phyloP scores from a whole-genome alignment of 2,888 invertebrate species.

The Lapara coniferarum region DNA sequence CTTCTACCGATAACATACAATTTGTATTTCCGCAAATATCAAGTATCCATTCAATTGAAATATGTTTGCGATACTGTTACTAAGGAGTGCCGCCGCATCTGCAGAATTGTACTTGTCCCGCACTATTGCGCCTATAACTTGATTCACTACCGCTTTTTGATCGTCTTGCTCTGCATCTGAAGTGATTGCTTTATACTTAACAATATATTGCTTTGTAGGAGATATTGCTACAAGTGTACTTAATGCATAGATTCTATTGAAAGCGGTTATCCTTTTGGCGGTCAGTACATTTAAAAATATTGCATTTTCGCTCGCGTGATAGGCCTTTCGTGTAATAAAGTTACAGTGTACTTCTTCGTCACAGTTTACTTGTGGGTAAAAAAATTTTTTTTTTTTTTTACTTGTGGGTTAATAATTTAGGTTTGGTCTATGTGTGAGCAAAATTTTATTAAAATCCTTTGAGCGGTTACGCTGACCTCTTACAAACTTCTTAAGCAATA shows the following conservation, averaged over 20 bases:
- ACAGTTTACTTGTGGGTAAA: too few relatives aligned
- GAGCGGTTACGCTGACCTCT: too few relatives aligned
- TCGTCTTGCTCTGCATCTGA: slow-evolving; percentile 51
- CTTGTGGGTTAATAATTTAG: too few relatives aligned
- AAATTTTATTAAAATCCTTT: too few relatives aligned
- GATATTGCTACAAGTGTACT: slow-evolving; percentile 14
- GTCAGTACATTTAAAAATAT: background rate
- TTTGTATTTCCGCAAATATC: background rate
- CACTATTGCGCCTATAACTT: slow-evolving; percentile 39
- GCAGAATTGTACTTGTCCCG: slow-evolving; percentile 41
- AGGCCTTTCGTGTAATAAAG: too few relatives aligned
- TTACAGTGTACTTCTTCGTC: too few relatives aligned
- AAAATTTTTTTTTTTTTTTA: too few relatives aligned
- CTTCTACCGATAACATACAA: background rate
- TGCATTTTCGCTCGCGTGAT: too few relatives aligned
- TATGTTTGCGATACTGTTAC: slow-evolving; percentile 5
- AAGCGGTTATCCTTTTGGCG: background rate
- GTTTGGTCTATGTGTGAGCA: too few relatives aligned
- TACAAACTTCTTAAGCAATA: too few relatives aligned
- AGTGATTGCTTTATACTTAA: slow-evolving; percentile 54
- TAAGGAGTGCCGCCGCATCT: slow-evolving; percentile 35
- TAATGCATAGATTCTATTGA: slow-evolving; percentile 17
- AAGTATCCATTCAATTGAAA: background rate
- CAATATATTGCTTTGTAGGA: slow-evolving; percentile 24
- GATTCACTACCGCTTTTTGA: slow-evolving; percentile 47